These are phyloP conservation scores for Drosophila serrata DNA, from an alignment of 1,140 invertebrate genomes.

Conservation along the genomic window DNA sequence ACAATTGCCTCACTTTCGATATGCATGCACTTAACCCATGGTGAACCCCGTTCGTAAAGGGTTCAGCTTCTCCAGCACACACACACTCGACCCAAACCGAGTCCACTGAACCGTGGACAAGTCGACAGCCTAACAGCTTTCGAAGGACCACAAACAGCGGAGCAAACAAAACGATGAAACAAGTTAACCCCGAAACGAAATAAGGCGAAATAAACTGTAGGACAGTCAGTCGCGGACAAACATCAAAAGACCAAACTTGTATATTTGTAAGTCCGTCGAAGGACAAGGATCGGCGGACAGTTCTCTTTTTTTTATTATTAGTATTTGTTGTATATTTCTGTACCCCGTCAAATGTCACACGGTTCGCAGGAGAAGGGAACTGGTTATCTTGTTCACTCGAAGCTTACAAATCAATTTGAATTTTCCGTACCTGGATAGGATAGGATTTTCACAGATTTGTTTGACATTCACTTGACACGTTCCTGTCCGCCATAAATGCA, in stretches of 20 bases:
- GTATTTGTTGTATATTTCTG: background rate
- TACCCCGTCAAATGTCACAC: conserved; percentile 42
- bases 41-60: conserved; percentile 10
- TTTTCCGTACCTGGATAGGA: conserved; percentile 16
- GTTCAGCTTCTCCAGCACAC: conserved; percentile 3
- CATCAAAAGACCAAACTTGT: conserved; percentile 58
- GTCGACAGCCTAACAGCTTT: conserved; percentile 45
- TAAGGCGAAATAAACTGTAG: conserved; percentile 29
- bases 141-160: conserved; percentile 36
- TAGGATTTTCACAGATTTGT: conserved; percentile 63
- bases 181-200: conserved; percentile 59
- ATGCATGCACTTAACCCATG: conserved; percentile 40
- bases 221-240: conserved; percentile 41
- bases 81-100: conserved; percentile 1
- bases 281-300: conserved; percentile 29
- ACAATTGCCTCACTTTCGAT: conserved; percentile 31
- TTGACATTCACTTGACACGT: conserved; percentile 78
- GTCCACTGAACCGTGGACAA: conserved; percentile 57
- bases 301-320: conserved; percentile 3
- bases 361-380: conserved; percentile 36
- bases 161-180: conserved; percentile 53
- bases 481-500: conserved; percentile 30
- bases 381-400: conserved; percentile 41
- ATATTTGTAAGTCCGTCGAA: conserved; percentile 10
- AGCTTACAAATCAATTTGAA: conserved; percentile 72